Evolutionary conservation across 1,140 invertebrate species (phyloP).

Genomic region (Neodiprion lecontei): DNA sequence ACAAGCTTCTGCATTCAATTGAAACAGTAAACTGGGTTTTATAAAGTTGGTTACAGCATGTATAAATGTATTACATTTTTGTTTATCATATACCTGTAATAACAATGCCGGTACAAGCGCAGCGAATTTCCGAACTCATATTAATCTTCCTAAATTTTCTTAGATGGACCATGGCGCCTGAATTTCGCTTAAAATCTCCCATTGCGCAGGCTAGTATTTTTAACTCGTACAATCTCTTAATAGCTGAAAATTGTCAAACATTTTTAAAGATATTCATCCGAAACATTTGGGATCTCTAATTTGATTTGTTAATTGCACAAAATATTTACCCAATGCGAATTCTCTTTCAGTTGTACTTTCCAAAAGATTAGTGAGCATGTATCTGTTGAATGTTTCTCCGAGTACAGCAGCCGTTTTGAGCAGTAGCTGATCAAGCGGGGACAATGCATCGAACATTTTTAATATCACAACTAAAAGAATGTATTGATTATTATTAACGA

Average conservation of each 20-base stretch:
- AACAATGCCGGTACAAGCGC: constrained; percentile 41
- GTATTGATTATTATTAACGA: not conserved
- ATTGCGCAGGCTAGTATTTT: constrained; percentile 66
- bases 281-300: constrained; percentile 10
- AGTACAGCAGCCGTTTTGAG: constrained; percentile 68
- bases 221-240: constrained; percentile 66
- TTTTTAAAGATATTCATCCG: constrained; percentile 6
- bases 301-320: not conserved
- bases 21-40: constrained; percentile 21
- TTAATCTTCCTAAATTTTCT: constrained; percentile 46
- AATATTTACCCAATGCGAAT: constrained; percentile 56
- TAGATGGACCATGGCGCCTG: constrained; percentile 43
- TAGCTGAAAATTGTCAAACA: constrained; percentile 47
- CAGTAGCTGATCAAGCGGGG: constrained; percentile 66
- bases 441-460: constrained; percentile 66
- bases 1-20: constrained; percentile 37
- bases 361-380: constrained; percentile 64
- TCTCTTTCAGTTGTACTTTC: constrained; percentile 53
- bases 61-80: constrained; percentile 3
- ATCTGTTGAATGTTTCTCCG: constrained; percentile 65
- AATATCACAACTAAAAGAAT: constrained; percentile 62
- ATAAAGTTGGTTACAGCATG: constrained; percentile 20
- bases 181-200: constrained; percentile 61
- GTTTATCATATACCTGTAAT: constrained; percentile 34
- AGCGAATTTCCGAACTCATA: constrained; percentile 34